Base-by-base conservation (phyloP, 2,888 invertebrate genomes). In the Dryobotodes eremita region DNA sequence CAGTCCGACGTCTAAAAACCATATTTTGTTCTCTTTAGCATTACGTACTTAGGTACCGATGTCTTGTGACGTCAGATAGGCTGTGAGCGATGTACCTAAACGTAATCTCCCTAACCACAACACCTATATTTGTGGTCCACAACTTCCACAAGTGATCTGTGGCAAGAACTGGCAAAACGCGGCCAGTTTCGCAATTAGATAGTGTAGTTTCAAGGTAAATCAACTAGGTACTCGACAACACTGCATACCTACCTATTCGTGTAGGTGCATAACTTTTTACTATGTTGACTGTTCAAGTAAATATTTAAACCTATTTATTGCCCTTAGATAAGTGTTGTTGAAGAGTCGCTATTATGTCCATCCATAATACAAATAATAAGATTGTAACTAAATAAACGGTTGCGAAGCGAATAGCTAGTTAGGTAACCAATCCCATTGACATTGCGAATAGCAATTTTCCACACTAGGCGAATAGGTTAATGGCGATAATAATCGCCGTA, bases 131-230 rank as follows among this genome's bases (percentile, higher is more conserved):
- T 17, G n/a, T 36, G 20, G 71, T 20, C 36, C n/a, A n/a, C 17
- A 31, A 57, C 20, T 31, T 20, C 36, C n/a, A n/a, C 17, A 31
- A 57, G 26, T 31, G 48, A 23, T 61, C 48, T 76, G 53, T 77
- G n/a, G 76, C 78, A 77, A 55, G 46, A 78, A 48, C 46, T 55
- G 10, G 62, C 20, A 48, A n/a, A 53, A 20, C 1, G 64, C 53
- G 48, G 50, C 1, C 55, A 50, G 23, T 79, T 57, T 55, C 79
- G 50, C 31, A 23, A 66, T 50, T 55, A 57, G 42, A 53, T 64
- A 78, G 53, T 78, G 64, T 48, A 48, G 62, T 77, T 64, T 78
- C 76, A 78, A 77, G 76, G 78, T 77, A 26, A 77, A n/a, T 64
- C 31, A 46, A n/a, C 17, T 46, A n/a, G n/a, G n/a, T n/a, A 46